Percentiles rank a stretch among this genome's conserved stretches.
phyloP scores from a whole-genome alignment of 1,140 invertebrate genomes.

The Aradophagus sp. region DNA sequence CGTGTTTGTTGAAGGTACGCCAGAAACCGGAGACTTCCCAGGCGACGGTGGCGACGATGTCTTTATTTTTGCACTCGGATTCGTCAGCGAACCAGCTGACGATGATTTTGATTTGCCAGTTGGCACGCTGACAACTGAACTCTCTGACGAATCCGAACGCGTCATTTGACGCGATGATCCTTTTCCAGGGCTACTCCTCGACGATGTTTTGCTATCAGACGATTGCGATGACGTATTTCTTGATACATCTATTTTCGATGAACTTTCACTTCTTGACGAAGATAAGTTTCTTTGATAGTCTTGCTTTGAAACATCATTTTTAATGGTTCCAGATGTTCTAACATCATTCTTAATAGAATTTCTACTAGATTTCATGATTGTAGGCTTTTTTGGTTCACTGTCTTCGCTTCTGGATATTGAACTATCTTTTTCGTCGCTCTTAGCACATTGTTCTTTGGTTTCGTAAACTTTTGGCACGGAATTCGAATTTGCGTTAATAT shows the following conservation, averaged over 20 bases:
- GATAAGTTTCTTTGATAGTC: slow-evolving; percentile 48
- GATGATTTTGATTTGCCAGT: slow-evolving; percentile 71
- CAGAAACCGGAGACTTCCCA: slow-evolving; percentile 53
- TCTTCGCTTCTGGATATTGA: slow-evolving; percentile 50
- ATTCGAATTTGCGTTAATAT: slow-evolving; percentile 31
- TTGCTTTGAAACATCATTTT: slow-evolving; percentile 47
- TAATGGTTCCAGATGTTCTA: slow-evolving; percentile 41
- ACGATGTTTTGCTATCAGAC: slow-evolving; percentile 36
- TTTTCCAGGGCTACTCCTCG: slow-evolving; percentile 64
- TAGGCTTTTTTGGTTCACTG: slow-evolving; percentile 49
- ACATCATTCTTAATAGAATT: slow-evolving; percentile 51
- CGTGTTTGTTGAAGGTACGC: slow-evolving; percentile 62
- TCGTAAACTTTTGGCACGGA: slow-evolving; percentile 33
- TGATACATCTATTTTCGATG: slow-evolving; percentile 27
- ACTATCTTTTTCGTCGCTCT: slow-evolving; percentile 43
- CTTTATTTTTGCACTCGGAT: slow-evolving; percentile 71
- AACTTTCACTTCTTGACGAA: slow-evolving; percentile 46
- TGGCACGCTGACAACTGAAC: slow-evolving; percentile 68
- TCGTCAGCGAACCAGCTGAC: slow-evolving; percentile 68
- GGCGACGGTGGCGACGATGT: slow-evolving; percentile 57
- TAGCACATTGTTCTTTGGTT: slow-evolving; percentile 32
- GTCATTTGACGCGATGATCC: slow-evolving; percentile 63
- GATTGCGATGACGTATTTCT: slow-evolving; percentile 56
- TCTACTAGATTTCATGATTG: slow-evolving; percentile 43
- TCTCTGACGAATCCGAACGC: slow-evolving; percentile 63